Conservation (phyloP, 2,888 invertebrate genomes). For the Lasioglossum figueresi region DNA sequence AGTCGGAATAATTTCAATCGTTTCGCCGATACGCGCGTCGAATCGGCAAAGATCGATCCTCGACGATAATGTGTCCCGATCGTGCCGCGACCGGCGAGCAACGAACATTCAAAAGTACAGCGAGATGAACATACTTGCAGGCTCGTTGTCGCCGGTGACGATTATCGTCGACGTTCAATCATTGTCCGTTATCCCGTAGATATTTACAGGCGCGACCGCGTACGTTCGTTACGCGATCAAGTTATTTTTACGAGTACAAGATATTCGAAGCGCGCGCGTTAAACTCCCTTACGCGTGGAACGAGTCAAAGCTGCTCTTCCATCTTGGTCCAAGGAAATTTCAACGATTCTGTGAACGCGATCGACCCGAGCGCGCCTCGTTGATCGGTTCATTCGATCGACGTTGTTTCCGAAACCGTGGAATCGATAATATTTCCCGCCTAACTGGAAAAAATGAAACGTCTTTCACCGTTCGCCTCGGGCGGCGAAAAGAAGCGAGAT, state of each 20-base stretch:
- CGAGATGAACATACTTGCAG: not conserved
- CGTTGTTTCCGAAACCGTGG: not conserved
- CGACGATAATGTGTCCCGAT: not conserved
- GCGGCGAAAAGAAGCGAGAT: not conserved
- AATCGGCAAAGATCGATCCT: not conserved
- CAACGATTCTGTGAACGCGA: constrained; percentile 22
- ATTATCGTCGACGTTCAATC: not conserved
- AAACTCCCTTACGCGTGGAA: constrained; percentile 37
- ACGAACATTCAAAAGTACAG: not conserved
- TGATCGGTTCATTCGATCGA: not conserved
- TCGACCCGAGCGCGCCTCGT: constrained; percentile 12
- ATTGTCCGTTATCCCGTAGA: not conserved
- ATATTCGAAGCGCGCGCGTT: constrained; percentile 30
- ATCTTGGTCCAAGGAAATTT: constrained; percentile 26
- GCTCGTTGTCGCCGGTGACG: not conserved
- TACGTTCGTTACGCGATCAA: not conserved
- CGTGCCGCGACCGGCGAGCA: not conserved
- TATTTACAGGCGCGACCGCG: not conserved
- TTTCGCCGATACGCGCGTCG: not conserved
- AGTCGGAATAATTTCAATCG: constrained; percentile 73
- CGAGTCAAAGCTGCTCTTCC: constrained; percentile 9
- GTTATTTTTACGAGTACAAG: constrained; percentile 10
- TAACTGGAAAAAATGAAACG: not conserved
- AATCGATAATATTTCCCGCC: not conserved
- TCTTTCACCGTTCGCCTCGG: not conserved